phyloP scores from a whole-genome alignment of 1,140 invertebrate genomes.

The Drosophila eugracilis region DNA sequence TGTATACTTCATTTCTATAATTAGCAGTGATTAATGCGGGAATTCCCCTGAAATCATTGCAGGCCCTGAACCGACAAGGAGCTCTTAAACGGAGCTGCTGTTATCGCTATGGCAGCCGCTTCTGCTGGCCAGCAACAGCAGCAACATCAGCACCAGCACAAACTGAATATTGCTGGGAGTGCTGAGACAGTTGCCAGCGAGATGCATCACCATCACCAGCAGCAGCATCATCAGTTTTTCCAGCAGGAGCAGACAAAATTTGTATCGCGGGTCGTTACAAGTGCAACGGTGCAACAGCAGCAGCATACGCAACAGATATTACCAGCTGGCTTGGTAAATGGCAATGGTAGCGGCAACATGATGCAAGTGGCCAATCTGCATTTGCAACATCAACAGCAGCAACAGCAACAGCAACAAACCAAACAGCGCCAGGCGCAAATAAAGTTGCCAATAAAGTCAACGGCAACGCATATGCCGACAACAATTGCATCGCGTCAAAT shows the following conservation, averaged over 20 bases:
- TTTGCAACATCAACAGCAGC: conserved; percentile 48
- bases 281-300: conserved; percentile 63
- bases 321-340: conserved; percentile 79
- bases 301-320: conserved; percentile 62
- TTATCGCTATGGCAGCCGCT: conserved; percentile 78
- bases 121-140: conserved; percentile 81
- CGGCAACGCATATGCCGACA: conserved; percentile 59
- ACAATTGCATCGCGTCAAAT: conserved; percentile 74
- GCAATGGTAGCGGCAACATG: conserved; percentile 57
- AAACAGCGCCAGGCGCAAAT: conserved; percentile 67
- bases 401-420: conserved; percentile 47
- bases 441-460: conserved; percentile 63
- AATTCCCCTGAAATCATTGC: conserved; percentile 26
- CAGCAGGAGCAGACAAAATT: conserved; percentile 74
- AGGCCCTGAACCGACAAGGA: conserved; percentile 55
- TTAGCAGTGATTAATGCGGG: conserved; percentile 9
- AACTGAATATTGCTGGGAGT: conserved; percentile 70
- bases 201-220: conserved; percentile 66
- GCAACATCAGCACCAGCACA: conserved; percentile 71
- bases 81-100: conserved; percentile 63
- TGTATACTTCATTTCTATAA: too few species aligned
- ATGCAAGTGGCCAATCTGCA: conserved; percentile 55
- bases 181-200: conserved; percentile 61
- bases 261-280: conserved; percentile 80
- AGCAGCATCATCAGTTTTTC: conserved; percentile 65